phyloP scores from a whole-genome alignment of 2,888 invertebrate species.

The Orthosia gothica region DNA sequence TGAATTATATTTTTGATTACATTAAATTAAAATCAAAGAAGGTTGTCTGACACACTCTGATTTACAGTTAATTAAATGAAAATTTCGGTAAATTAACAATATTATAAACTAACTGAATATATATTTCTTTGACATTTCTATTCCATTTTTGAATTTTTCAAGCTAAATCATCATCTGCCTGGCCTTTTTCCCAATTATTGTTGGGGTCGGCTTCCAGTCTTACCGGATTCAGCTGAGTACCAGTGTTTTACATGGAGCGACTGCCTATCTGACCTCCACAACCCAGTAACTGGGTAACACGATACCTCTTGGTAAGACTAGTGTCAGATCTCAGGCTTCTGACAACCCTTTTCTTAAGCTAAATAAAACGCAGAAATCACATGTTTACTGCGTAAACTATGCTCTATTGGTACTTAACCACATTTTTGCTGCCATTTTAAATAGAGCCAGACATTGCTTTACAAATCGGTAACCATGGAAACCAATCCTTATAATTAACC shows the following conservation, averaged over 20 bases:
- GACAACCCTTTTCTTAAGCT: no score
- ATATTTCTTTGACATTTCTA: background rate
- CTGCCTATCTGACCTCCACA: no score
- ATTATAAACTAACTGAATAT: background rate
- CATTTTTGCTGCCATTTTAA: background rate
- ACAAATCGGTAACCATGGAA: slow-evolving; percentile 14
- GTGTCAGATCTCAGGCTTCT: no score
- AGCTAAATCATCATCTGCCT: no score
- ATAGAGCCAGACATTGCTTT: background rate
- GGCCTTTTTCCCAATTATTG: no score
- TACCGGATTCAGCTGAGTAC: no score
- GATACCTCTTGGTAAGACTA: no score
- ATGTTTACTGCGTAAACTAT: background rate
- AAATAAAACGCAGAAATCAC: background rate
- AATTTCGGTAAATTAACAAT: background rate
- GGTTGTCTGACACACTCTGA: background rate
- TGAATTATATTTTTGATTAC: background rate
- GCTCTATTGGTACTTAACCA: background rate
- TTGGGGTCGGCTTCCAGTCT: no score
- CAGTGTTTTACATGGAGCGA: no score
- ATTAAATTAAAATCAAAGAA: background rate
- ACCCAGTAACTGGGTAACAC: no score
- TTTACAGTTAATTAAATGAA: background rate
- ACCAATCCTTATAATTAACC: slow-evolving; percentile 26
- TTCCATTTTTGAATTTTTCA: no score